A percentile compares a stretch with the other conserved stretches of the same genome.
These are phyloP conservation scores for Clarias batrachus DNA, from an alignment of 2,113 vertebrate genomes.

Conservation along the genomic window DNA sequence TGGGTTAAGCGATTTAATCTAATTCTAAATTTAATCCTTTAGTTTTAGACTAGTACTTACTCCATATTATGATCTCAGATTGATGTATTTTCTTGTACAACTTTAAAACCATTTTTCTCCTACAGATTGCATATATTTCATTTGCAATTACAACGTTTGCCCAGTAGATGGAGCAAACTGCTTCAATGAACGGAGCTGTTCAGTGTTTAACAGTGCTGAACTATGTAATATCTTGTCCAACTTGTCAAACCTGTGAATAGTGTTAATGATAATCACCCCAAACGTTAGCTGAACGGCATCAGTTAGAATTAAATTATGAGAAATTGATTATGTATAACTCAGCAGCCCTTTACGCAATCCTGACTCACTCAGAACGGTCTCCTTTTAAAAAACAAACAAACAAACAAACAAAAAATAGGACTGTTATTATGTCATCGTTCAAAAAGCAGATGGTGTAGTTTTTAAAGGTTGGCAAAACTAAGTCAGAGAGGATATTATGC, in stretches of 20 bases:
- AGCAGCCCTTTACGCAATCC: background rate
- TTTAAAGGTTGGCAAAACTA: background rate
- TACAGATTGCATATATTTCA: background rate
- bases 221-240: background rate
- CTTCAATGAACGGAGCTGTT: constrained; percentile 62
- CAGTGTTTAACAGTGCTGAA: constrained; percentile 57
- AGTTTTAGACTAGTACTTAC: background rate
- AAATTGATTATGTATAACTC: background rate
- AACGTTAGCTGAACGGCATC: background rate
- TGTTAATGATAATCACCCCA: background rate
- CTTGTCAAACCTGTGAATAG: background rate
- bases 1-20: background rate
- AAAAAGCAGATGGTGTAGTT: background rate
- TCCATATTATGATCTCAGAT: background rate
- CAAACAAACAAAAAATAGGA: too few relatives aligned
- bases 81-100: background rate
- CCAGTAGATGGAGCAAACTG: constrained; percentile 81
- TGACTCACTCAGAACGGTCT: background rate
- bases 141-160: constrained; percentile 49
- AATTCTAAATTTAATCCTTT: background rate
- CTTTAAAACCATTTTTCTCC: background rate
- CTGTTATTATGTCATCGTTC: background rate
- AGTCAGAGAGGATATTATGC: background rate
- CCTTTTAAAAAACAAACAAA: background rate
- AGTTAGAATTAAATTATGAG: background rate